Evolutionary conservation across 2,113 vertebrate genomes (phyloP).

Genomic region (Coracopsis vasa): DNA sequence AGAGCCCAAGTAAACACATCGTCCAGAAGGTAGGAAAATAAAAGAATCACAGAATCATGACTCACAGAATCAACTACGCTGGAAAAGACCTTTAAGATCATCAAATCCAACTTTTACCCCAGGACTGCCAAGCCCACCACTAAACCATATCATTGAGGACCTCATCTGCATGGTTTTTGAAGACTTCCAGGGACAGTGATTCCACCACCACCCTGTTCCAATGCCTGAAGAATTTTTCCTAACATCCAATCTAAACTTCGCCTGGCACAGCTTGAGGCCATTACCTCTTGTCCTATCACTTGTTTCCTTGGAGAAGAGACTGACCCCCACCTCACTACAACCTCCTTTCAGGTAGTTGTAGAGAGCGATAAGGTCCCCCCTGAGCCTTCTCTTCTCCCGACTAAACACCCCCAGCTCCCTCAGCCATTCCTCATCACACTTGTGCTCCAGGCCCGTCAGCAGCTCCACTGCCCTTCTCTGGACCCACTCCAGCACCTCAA

Average conservation of each 20-base stretch:
- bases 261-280: background rate
- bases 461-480: background rate
- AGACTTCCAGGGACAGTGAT: background rate
- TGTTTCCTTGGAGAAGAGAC: background rate
- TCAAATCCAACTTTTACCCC: background rate
- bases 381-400: background rate
- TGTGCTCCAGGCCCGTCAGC: background rate
- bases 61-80: background rate
- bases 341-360: background rate
- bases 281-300: background rate
- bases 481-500: accelerated
- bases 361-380: background rate
- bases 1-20: background rate
- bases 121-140: background rate
- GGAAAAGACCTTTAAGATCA: background rate
- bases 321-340: accelerated
- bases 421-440: background rate
- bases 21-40: background rate
- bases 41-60: background rate
- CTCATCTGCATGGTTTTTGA: background rate
- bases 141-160: background rate
- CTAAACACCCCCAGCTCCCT: background rate
- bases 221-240: background rate
- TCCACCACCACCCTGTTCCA: background rate
- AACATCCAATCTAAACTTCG: background rate